Evolutionary conservation across 2,888 invertebrate species (phyloP).

Genomic region (Melolontha melolontha): DNA sequence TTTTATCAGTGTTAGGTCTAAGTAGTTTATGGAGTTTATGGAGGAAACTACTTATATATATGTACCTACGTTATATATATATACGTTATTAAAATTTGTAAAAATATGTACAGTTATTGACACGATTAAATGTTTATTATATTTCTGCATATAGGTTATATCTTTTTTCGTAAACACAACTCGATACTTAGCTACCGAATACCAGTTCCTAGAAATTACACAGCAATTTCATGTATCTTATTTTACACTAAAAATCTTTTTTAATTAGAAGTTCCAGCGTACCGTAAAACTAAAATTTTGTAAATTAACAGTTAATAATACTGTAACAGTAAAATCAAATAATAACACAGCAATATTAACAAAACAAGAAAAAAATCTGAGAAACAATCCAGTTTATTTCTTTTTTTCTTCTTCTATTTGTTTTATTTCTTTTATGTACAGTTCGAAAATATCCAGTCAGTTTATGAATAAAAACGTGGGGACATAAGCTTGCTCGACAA

Average conservation of each 20-base stretch:
- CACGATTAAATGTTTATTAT: too few relatives aligned
- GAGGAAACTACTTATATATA: too few relatives aligned
- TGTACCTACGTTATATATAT: too few relatives aligned
- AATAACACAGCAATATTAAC: background rate
- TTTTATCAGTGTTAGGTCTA: too few relatives aligned
- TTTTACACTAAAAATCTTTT: conserved; percentile 16
- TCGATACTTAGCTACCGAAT: background rate
- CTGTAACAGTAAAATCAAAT: conserved; percentile 20
- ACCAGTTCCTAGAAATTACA: background rate
- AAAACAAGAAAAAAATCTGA: background rate
- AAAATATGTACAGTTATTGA: too few relatives aligned
- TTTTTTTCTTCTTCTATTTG: background rate
- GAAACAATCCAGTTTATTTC: background rate
- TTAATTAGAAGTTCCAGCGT: conserved; percentile 23
- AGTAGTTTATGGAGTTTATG: too few relatives aligned
- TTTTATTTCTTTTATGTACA: background rate
- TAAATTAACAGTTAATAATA: conserved; percentile 26
- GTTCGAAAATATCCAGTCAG: background rate
- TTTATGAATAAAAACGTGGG: background rate
- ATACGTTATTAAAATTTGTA: too few relatives aligned
- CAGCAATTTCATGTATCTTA: conserved; percentile 2
- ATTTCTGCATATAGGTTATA: background rate
- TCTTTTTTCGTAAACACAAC: background rate
- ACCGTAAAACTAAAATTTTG: conserved; percentile 25
- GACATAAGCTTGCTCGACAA: too few relatives aligned